Base-by-base conservation (phyloP, 2,113 vertebrate species). In the Cyphomyrus discorhynchus region DNA sequence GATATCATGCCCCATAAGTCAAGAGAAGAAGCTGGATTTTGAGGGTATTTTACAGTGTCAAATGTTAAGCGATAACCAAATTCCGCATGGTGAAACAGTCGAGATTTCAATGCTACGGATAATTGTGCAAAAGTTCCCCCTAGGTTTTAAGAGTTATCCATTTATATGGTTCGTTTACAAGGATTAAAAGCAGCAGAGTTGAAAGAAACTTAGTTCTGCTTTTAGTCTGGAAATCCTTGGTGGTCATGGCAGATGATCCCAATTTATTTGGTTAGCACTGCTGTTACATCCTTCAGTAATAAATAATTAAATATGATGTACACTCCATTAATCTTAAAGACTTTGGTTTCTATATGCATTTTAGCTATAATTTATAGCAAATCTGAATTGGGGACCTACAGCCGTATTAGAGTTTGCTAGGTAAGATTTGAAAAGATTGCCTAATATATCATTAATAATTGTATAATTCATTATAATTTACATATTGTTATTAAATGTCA, bases 91-190 rank as follows among this genome's bases (percentile, higher is more conserved):
- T 87, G 85, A 87, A 42, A 87, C 85, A 87, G 49, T 53, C 11
- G 3, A 52, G 85, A 87, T 87, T 87, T 87, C 85, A 35, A 52
- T 87, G 85, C 85, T 87, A 53, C 50, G 85, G 85, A 87, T 87
- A 87, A 87, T 87, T 87, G 85, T 87, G 50, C 46, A 53, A 21
- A 87, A 87, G 85, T 87, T 87, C 85, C 85, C 85, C n/a, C 50
- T 90, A 82, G 86, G 58, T 87, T 90, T 86, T 62, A 90, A 90
- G 62, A 58, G 85, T 87, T 90, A 87, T 86, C 85, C 58, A 87
- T 87, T 87, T 87, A 87, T 74, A 87, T 80, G 62, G 62, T 77
- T 87, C 46, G 58, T 90, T 90, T 87, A 90, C 62, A 87, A 24
- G 50, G 89, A 89, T 89, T 58, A 89, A 89, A 87, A 62, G 77